A percentile compares a stretch with the other conserved stretches of the same genome.
Evolutionary conservation across 2,113 vertebrate species (phyloP).

Genomic region (Onychostruthus taczanowskii): DNA sequence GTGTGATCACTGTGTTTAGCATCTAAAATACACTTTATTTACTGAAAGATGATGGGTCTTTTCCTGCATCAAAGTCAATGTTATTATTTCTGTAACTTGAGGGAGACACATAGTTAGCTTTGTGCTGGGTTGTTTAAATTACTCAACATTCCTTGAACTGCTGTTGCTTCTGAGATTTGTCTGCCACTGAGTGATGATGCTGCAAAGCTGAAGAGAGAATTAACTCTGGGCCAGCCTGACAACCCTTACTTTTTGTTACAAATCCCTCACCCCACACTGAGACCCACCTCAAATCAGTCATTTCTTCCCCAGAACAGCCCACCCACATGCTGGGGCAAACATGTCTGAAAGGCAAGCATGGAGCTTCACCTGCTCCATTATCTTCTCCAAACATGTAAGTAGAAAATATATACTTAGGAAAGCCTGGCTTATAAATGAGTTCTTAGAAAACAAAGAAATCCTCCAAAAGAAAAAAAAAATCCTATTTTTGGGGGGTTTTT

Average conservation of each 20-base stretch:
- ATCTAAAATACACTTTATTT: neutral
- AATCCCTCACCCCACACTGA: neutral
- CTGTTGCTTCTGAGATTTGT: neutral
- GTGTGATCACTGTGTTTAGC: neutral
- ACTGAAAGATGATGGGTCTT: neutral
- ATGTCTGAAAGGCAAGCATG: accelerated
- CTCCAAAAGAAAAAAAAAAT: neutral
- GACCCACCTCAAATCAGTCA: neutral
- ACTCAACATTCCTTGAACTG: neutral
- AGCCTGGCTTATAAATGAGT: neutral
- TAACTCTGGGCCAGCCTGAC: neutral
- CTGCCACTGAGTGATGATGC: neutral
- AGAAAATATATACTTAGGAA: neutral
- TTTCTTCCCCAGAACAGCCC: neutral
- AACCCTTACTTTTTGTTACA: neutral
- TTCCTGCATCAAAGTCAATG: neutral
- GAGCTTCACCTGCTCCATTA: neutral
- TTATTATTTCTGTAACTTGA: neutral
- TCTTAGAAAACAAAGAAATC: neutral
- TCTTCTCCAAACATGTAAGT: neutral
- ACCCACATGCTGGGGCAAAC: neutral
- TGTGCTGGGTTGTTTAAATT: neutral
- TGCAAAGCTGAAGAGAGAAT: neutral
- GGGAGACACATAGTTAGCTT: neutral
- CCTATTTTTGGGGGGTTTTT: neutral